Base-by-base conservation (phyloP, 2,113 vertebrate species). In the Cephalopholis sonnerati region DNA sequence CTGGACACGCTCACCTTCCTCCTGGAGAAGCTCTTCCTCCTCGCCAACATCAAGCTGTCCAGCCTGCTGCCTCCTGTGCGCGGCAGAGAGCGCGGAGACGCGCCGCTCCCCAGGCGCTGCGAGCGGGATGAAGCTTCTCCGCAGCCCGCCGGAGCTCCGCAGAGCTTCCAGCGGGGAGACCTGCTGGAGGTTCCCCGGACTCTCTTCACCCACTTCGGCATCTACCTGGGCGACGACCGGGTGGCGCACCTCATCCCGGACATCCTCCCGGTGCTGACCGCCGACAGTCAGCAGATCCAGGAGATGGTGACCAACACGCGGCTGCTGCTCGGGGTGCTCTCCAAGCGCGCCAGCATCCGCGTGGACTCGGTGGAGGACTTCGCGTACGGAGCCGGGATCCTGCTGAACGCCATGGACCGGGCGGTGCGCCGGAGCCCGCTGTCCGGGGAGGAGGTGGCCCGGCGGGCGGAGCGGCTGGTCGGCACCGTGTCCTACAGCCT, bases 201-300 rank as follows among this genome's bases (percentile, higher is more conserved):
- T 0, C 96, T 99, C 58, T 97, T 99, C 84, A 95, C 96, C 44
- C 98, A 99, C 91, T 99, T 97, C 79, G 98, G 98, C 82, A 99
- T 99, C 90, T 99, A 98, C 85, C 90, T 99, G 91, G 98, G 98
- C 0, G 95, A 97, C 78, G 94, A 96, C 91, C 96, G 95, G 25
- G 98, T 99, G 22, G 98, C 98, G 12, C 98, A 99, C 87, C 87
- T 99, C 51, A 99, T 99, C 95, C 98, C 98, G 32, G 98, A 99
- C 91, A 96, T 98, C 82, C 94, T 99, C 25, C 96, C 97, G 55
- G 93, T 84, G 55, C 55, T 99, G 89, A 97, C 95, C 20, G 75
- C 81, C 0, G 95, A 98, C 88, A 27, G 41, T 24, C 77, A 61
- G 46, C 96, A 89, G 67, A 93, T 95, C 51, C 93, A 93, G 87